Evolutionary conservation across 2,113 vertebrate species (phyloP).

Genomic region (Gasterosteus aculeatus): DNA sequence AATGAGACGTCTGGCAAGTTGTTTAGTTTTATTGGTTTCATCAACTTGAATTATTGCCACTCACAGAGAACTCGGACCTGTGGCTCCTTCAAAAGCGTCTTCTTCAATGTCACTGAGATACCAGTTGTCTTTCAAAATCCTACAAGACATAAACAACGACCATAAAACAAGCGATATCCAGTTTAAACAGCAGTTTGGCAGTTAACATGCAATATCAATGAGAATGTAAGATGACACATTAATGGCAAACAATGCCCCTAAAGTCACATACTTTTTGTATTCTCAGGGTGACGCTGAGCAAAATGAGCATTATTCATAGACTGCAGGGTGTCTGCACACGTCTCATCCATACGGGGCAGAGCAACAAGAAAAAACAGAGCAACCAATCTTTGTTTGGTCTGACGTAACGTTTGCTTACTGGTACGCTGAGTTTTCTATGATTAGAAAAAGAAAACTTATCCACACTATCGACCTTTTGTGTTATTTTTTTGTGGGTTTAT

Average conservation of each 20-base stretch:
- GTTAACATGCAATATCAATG: conserved; percentile 8
- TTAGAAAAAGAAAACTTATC: conserved; percentile 26
- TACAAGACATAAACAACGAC: conserved; percentile 56
- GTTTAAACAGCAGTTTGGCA: conserved; percentile 16
- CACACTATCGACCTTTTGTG: not conserved
- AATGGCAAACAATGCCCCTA: conserved; percentile 23
- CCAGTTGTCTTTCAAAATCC: conserved; percentile 88
- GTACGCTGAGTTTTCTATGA: conserved; percentile 68
- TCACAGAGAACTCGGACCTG: conserved; percentile 87
- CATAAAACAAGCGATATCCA: conserved; percentile 20
- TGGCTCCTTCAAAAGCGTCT: conserved; percentile 86
- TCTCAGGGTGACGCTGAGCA: conserved; percentile 45
- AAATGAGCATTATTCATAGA: conserved; percentile 62
- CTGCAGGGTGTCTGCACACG: conserved; percentile 47
- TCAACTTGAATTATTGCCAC: conserved; percentile 55
- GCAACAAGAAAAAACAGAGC: conserved; percentile 56
- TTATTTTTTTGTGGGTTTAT: not conserved
- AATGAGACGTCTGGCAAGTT: too few species aligned
- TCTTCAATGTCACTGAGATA: conserved; percentile 85
- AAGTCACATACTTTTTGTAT: conserved; percentile 30
- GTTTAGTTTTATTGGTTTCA: not conserved
- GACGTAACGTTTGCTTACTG: conserved; percentile 65
- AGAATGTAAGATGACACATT: conserved; percentile 35
- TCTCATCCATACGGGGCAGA: conserved; percentile 37
- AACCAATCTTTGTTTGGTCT: conserved; percentile 79